These are phyloP conservation scores for Halictus quadricinctus DNA, from an alignment of 2,888 invertebrate species.

Conservation along the genomic window DNA sequence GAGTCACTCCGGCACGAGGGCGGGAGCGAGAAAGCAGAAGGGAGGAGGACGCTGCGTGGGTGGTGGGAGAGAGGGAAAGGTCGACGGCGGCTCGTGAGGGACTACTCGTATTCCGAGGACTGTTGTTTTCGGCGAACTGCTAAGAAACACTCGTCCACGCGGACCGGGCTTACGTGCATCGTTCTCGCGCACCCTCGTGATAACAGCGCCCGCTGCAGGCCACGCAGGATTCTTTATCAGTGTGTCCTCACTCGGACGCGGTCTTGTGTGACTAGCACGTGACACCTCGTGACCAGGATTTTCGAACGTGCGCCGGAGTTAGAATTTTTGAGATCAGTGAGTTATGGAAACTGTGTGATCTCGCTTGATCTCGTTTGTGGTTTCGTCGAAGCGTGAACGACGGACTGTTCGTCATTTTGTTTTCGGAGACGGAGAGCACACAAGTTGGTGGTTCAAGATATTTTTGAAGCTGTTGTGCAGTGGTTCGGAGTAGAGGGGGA, in stretches of 20 bases:
- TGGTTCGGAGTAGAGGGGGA: neutral
- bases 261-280: neutral
- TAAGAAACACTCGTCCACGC: constrained; percentile 69
- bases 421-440: neutral
- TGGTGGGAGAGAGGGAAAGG: constrained; percentile 68
- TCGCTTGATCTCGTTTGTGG: neutral
- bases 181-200: constrained; percentile 19
- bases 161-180: constrained; percentile 39
- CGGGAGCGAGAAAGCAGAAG: constrained; percentile 61
- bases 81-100: constrained; percentile 64
- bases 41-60: constrained; percentile 62
- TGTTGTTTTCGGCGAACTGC: constrained; percentile 69
- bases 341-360: neutral
- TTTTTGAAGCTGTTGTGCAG: neutral
- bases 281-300: neutral
- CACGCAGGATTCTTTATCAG: neutral
- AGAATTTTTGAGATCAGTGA: neutral
- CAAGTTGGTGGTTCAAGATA: neutral
- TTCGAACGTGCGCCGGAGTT: neutral
- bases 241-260: neutral
- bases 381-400: neutral
- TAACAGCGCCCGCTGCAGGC: neutral
- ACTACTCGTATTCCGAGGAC: constrained; percentile 66
- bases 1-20: constrained; percentile 67
- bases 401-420: neutral